Evolutionary conservation across 2,888 invertebrate genomes (phyloP).

Genomic region (Dolichopus griseipennis): DNA sequence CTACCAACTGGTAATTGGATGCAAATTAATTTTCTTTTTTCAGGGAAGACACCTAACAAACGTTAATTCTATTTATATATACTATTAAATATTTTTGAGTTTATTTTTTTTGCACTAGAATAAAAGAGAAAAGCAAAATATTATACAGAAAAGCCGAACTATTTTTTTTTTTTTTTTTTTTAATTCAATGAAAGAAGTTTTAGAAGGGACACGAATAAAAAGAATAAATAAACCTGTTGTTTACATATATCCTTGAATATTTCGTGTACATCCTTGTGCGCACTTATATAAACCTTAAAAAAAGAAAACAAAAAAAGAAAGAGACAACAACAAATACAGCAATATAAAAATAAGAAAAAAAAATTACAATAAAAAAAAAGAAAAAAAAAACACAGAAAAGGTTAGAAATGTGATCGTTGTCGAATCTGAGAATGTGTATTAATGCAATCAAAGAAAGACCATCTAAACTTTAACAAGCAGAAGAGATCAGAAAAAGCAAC

Average conservation of each 20-base stretch:
- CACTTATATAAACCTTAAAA: not conserved
- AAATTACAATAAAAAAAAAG: not conserved
- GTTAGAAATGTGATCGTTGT: not conserved
- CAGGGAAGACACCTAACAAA: too few relatives aligned
- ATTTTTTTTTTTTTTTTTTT: too few relatives aligned
- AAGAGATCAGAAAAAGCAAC: too few relatives aligned
- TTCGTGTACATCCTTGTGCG: not conserved
- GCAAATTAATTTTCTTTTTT: too few relatives aligned
- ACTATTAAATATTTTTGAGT: too few relatives aligned
- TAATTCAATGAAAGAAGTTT: not conserved
- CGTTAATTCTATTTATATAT: too few relatives aligned
- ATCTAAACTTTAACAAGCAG: not conserved
- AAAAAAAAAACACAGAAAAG: not conserved
- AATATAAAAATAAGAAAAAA: too few relatives aligned
- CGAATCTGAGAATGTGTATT: not conserved
- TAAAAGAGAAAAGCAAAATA: not conserved
- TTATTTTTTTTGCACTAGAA: not conserved
- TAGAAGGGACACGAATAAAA: not conserved
- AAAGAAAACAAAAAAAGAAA: not conserved
- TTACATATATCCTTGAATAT: not conserved
- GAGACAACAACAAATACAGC: too few relatives aligned
- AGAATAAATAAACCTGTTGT: conserved; percentile 1
- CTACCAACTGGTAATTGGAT: too few relatives aligned
- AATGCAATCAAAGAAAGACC: not conserved
- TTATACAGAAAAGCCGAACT: not conserved